A percentile compares a stretch with the other conserved stretches of the same genome.
phyloP scores from a whole-genome alignment of 2,888 invertebrate species.

The Parelbella ahira region DNA sequence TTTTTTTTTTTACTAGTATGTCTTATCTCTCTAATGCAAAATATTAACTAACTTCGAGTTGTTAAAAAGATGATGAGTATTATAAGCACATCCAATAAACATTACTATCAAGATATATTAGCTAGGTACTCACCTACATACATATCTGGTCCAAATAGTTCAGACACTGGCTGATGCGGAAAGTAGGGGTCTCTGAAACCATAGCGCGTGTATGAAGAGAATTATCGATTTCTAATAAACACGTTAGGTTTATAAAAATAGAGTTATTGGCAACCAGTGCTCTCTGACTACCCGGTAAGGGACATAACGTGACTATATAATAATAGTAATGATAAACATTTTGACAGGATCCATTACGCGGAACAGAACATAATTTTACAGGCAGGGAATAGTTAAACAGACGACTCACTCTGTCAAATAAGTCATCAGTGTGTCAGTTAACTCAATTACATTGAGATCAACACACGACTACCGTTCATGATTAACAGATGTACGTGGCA shows the following conservation, averaged over 20 bases:
- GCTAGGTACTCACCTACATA: too few species aligned
- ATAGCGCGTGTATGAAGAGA: too few species aligned
- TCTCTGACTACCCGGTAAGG: too few species aligned
- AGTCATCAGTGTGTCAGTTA: slow-evolving; percentile 78
- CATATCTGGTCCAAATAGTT: too few species aligned
- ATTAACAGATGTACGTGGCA: slow-evolving; percentile 45
- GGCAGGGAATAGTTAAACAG: slow-evolving; percentile 52
- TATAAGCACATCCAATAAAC: slow-evolving; percentile 14
- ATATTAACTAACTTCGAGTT: background rate
- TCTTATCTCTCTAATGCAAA: slow-evolving; percentile 17
- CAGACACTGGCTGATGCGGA: too few species aligned
- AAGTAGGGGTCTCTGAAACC: too few species aligned
- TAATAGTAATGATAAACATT: slow-evolving; percentile 37
- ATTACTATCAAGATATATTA: too few species aligned
- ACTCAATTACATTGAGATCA: slow-evolving; percentile 78
- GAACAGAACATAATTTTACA: slow-evolving; percentile 34
- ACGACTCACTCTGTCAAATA: slow-evolving; percentile 75
- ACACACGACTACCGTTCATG: slow-evolving; percentile 75
- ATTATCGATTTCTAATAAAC: too few species aligned
- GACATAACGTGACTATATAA: too few species aligned
- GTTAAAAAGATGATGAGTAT: slow-evolving; percentile 24
- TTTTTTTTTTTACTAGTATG: slow-evolving; percentile 6
- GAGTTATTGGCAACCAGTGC: too few species aligned
- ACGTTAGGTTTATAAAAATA: too few species aligned
- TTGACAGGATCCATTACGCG: slow-evolving; percentile 36